These are phyloP conservation scores for Druceiella hillmani DNA, from an alignment of 2,888 invertebrate genomes.

Conservation along the genomic window DNA sequence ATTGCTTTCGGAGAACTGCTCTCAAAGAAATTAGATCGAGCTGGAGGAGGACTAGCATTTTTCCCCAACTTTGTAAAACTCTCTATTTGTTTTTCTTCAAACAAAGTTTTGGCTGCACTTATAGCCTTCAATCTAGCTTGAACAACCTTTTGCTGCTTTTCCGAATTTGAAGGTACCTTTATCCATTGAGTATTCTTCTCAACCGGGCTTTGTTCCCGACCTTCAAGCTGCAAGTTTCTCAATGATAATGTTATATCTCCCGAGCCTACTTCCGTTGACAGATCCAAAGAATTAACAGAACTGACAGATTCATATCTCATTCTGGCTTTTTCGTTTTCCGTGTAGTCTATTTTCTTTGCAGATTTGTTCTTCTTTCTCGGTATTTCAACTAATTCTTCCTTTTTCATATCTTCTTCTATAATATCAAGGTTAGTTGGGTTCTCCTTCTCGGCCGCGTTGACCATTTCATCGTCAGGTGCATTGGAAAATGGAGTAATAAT, in stretches of 20 bases:
- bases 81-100: conserved; percentile 36
- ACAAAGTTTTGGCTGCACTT: conserved; percentile 36
- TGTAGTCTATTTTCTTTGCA: conserved; percentile 43
- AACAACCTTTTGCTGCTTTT: conserved; percentile 45
- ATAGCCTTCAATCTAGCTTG: conserved; percentile 47
- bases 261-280: conserved; percentile 35
- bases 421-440: conserved; percentile 45
- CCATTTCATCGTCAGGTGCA: conserved; percentile 54
- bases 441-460: conserved; percentile 38
- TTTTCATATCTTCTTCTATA: conserved; percentile 47
- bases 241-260: conserved; percentile 42
- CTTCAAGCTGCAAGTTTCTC: conserved; percentile 34
- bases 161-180: conserved; percentile 39
- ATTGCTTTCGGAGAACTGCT: conserved; percentile 19
- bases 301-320: conserved; percentile 42
- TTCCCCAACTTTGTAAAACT: conserved; percentile 39
- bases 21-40: conserved; percentile 26
- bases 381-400: conserved; percentile 38
- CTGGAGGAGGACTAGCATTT: conserved; percentile 37
- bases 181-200: conserved; percentile 43
- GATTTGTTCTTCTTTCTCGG: conserved; percentile 39
- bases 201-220: conserved; percentile 9
- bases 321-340: conserved; percentile 40
- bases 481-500: conserved; percentile 64
- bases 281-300: conserved; percentile 40